phyloP scores from a whole-genome alignment of 2,888 invertebrate genomes.

The Magallana nippona region DNA sequence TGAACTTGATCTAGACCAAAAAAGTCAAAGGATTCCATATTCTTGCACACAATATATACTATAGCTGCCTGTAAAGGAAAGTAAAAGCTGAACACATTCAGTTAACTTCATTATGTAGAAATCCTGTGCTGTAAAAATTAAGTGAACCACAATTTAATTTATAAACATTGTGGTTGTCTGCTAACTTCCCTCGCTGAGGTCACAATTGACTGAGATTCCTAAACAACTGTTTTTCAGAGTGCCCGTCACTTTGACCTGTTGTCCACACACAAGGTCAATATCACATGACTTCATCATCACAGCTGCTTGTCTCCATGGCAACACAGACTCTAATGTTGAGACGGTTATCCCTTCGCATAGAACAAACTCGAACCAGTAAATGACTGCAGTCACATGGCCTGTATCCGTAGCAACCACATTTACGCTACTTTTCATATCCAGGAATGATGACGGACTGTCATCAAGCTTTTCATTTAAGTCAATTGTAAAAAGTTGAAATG shows the following conservation, averaged over 20 bases:
- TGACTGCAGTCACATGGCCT: constrained; percentile 69
- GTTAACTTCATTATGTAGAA: too few species aligned
- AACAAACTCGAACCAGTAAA: constrained; percentile 75
- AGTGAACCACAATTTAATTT: too few species aligned
- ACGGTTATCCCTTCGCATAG: constrained; percentile 60
- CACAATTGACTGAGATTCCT: constrained; percentile 54
- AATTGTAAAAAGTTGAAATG: constrained; percentile 69
- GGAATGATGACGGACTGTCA: constrained; percentile 55
- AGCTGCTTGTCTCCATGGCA: constrained; percentile 73
- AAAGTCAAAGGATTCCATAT: too few species aligned
- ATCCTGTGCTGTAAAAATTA: too few species aligned
- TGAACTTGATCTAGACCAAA: too few species aligned
- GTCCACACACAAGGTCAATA: constrained; percentile 57
- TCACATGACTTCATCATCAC: constrained; percentile 64
- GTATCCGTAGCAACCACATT: constrained; percentile 59
- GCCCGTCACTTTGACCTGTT: constrained; percentile 58
- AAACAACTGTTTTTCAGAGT: constrained; percentile 72
- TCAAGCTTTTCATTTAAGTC: constrained; percentile 60
- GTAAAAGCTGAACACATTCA: too few species aligned
- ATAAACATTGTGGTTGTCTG: too few species aligned
- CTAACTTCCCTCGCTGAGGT: background rate
- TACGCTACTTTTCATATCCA: constrained; percentile 58
- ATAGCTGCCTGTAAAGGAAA: too few species aligned
- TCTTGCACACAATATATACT: too few species aligned
- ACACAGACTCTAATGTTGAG: constrained; percentile 64